Conservation (phyloP, 2,888 invertebrate species). For the Pecten maximus region DNA sequence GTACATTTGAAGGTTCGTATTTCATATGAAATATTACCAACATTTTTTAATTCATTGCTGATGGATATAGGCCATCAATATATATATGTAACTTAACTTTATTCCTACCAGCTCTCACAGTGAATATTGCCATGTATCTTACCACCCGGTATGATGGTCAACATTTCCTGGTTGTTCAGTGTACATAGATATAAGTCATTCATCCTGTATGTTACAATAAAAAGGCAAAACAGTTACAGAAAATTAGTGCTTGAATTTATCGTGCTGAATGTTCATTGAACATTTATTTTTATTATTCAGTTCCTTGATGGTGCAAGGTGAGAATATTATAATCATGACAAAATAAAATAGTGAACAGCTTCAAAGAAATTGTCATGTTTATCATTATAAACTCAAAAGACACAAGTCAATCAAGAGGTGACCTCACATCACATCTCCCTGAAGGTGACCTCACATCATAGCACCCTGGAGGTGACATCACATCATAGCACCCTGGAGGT, state of each 20-base stretch:
- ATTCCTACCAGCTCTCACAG: not conserved
- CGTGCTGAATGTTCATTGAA: not conserved
- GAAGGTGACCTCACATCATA: not conserved
- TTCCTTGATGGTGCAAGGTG: constrained; percentile 9
- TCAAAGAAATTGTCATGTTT: not conserved
- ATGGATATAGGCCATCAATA: not conserved
- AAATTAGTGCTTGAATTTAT: not conserved
- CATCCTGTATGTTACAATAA: not conserved
- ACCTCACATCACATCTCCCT: not conserved
- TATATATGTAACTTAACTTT: not conserved
- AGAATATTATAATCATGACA: not conserved
- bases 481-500: not conserved
- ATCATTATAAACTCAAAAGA: too few species aligned
- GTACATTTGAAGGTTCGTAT: not conserved
- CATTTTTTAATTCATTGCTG: not conserved
- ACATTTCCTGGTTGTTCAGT: not conserved
- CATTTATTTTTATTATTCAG: not conserved
- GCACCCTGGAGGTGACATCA: not conserved
- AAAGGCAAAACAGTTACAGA: not conserved
- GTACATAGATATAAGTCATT: not conserved
- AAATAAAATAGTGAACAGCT: not conserved
- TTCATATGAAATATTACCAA: not conserved
- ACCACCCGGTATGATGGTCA: not conserved
- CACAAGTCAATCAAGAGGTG: not conserved
- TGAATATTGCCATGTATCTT: not conserved